Base-by-base conservation (phyloP, 2,113 vertebrate species). In the Microcebus lehilahytsara region DNA sequence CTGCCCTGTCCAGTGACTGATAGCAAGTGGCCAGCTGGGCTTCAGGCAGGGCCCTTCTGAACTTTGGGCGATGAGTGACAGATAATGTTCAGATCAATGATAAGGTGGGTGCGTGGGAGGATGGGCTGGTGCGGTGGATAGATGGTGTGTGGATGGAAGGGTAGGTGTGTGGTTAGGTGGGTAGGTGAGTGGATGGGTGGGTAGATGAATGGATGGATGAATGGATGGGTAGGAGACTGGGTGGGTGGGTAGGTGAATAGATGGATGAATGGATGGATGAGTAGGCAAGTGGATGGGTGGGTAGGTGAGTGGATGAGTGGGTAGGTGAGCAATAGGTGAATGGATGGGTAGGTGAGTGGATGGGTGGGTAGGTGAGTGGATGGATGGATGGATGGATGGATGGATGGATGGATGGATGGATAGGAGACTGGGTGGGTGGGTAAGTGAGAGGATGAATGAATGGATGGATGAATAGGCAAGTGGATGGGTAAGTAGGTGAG, bases 401-500 rank as follows among this genome's bases (percentile, higher is more conserved):
- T 40, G 40, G 40, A 40, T 40, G 40, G 40, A 42, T 42, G 42
- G 6, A 46, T 46, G 42, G 23, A 17, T 69, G 9, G 20, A 13
- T 53, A 13, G 25, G 0, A 10, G 3, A 1, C 2, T 51, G 51
- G 51, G 14, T 14, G 51, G 13, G 3, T 77, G 13, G 51, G 12
- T 77, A 67, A 14, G 0, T 58, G 30, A 5, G 11, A 37, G 37
- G 37, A 37, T 37, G 37, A 37, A 37, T 40, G 12, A 23, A 30
- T n/a, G 22, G 9, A 1, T 91, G 37, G 3, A 20, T 62, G 53
- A 17, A 14, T 56, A 16, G 53, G 5, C 37, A 37, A 37, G 37
- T 19, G 53, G 51, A 0, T 11, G 0, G 37, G 37, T 37, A 37
- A 37, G 37, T 37, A 6, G 14, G 17, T 1, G 0, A 4, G 3